phyloP scores from a whole-genome alignment of 2,797 vertebrate species.

The Limosa lapponica region DNA sequence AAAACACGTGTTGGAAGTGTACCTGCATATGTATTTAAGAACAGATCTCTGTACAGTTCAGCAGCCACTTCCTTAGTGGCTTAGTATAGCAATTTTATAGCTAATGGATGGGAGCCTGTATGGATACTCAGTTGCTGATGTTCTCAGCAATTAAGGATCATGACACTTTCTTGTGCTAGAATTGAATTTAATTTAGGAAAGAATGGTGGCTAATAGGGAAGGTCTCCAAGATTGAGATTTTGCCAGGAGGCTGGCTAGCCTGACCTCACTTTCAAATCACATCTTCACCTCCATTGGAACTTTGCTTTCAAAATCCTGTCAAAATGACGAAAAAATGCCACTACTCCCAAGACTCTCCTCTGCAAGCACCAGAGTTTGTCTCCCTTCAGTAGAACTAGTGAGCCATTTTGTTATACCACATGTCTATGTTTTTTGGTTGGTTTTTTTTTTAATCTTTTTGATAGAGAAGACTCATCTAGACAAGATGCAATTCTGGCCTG shows the following conservation, averaged over 20 bases:
- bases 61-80: not conserved
- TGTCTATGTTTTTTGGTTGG: no score
- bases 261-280: not conserved
- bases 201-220: not conserved
- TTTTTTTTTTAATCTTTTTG: not conserved
- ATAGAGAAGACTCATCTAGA: slow-evolving; percentile 75
- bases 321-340: not conserved
- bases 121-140: not conserved
- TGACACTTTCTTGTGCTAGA: not conserved
- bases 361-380: not conserved
- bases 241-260: not conserved
- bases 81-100: not conserved
- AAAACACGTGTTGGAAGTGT: not conserved
- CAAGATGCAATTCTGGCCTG: slow-evolving; percentile 84
- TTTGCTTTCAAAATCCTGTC: not conserved
- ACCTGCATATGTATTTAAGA: not conserved
- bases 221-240: not conserved
- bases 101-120: not conserved
- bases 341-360: not conserved
- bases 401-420: not conserved
- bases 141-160: not conserved
- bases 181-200: not conserved
- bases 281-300: not conserved
- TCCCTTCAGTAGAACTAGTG: not conserved
- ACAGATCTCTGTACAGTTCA: not conserved